Base-by-base conservation (phyloP, 2,888 invertebrate genomes). In the Agrenia bidenticulata region DNA sequence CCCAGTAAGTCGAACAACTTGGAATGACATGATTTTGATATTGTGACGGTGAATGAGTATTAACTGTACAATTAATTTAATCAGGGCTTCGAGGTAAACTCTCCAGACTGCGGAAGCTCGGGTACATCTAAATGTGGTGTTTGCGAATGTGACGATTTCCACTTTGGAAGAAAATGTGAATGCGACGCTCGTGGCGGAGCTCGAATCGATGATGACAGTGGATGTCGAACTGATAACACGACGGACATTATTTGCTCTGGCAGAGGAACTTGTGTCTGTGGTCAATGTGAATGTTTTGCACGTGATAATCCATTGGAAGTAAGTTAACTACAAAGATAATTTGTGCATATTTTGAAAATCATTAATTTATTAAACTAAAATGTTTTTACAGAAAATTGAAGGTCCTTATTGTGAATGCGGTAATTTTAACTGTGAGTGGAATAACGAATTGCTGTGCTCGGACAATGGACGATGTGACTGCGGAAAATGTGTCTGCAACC, bases 251-350 rank as follows among this genome's bases (percentile, higher is more conserved):
- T 66, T 58, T 76, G 57, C 64, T 72, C 60, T 63, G 69, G 67
- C 39, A 61, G 70, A 63, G 68, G 66, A 21, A 26, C 19, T 1
- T 37, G 41, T 27, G 9, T 51, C 21, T 60, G 59, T 41, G 60
- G 84, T 51, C 77, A 78, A 64, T 85, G 85, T 77, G 77, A 78
- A 15, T 84, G 84, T 66, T 65, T 64, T 24, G 61, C 70, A 59
- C 56, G 76, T 17, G 73, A 57, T 15, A 39, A 57, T 41, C 56
- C 41, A 17, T 15, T 21, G 5, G 56, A 57, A 41, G 56, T 57
- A 15, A 45, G 45, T 45, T 15, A 45, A 17, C 5, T 11, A 17
- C 5, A 9, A 19, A 45, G 5, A 45, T 15, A 45, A 45, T 9
- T 45, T 15, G 15, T 17, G 32, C 4, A 32, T 32, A 7, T 7